Percentiles rank a stretch among this genome's conserved stretches.
Evolutionary conservation across 2,888 invertebrate species (phyloP).

Genomic region (Drosophila neoperkinsi): DNA sequence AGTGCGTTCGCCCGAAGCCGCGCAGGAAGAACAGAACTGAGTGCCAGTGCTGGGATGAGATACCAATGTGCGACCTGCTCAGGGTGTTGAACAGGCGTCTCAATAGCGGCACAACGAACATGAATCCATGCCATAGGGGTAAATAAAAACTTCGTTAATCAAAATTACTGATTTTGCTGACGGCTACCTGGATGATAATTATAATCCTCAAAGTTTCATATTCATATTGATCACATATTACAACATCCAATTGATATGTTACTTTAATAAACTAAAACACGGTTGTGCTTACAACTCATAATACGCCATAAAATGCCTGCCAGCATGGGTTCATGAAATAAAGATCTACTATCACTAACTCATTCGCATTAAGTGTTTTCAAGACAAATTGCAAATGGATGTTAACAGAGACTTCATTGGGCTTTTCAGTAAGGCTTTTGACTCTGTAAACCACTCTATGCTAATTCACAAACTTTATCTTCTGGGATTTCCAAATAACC

Average conservation of each 20-base stretch:
- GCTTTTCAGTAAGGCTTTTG: too few species aligned
- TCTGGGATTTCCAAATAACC: too few species aligned
- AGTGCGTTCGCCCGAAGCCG: slow-evolving; percentile 28
- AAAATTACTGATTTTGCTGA: not conserved
- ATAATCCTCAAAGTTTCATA: not conserved
- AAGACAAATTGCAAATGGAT: too few species aligned
- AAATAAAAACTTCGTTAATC: too few species aligned
- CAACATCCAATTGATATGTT: not conserved
- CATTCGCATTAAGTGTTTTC: not conserved
- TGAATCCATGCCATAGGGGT: slow-evolving; percentile 30
- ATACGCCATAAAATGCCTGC: not conserved
- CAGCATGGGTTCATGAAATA: not conserved
- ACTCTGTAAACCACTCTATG: too few species aligned
- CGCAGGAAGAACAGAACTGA: slow-evolving; percentile 26
- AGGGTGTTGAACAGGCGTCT: not conserved
- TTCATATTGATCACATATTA: not conserved
- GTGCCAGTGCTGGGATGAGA: slow-evolving; percentile 39
- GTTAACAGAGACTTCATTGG: too few species aligned
- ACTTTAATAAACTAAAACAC: not conserved
- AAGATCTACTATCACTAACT: not conserved
- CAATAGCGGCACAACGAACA: slow-evolving; percentile 1
- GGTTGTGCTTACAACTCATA: not conserved
- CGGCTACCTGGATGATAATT: not conserved
- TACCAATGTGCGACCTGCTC: slow-evolving; percentile 32
- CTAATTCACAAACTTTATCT: too few species aligned